Evolutionary conservation across 2,888 invertebrate genomes (phyloP), one percentile per base, ranked within the genome.

Genomic region (Drosophila limbata): DNA sequence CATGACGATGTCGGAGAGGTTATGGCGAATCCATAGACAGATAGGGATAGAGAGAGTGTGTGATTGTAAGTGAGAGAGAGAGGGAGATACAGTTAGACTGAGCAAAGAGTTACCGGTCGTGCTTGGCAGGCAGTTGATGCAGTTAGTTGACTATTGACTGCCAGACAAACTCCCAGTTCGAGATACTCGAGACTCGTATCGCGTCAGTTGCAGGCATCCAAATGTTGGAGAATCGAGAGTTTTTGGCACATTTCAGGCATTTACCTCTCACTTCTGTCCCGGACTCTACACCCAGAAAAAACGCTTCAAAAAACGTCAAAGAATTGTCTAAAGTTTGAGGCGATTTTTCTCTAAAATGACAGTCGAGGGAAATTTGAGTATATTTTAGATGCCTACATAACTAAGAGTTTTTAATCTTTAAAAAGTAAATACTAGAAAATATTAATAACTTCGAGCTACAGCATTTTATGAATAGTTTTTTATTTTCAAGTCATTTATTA

Each of bases 121-220:
- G 65, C 66, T 82, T 80, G 84, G 80, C 88, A 84, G 84, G 68
- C 85, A 81, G 73, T 79, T 82, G 84, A 84, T 87, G 84, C 84
- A 76, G 84, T 84, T 84, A 80, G 82, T 79, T 85, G 82, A 81
- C 82, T 83, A 83, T 83, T 83, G 82, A 85, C 81, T 81, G 82
- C 77, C 82, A 74, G 75, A 71, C 63, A 59, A 65, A 60, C 73
- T 69, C 77, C 69, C 69, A 59, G 55, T 40, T 55, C 50, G 71
- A 70, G 84, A 31, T 31, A 35, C 19, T 50, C 50, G 79, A 75
- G 87, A 71, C 13, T 35, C 35, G 35, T 86, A 84, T 81, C 84
- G 87, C 84, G 87, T 84, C 87, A 84, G 73, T 86, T 84, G 84
- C 83, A 83, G 86, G 68, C 79, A 64, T 61, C 48, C 44, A 44